Evolutionary conservation across 1,140 invertebrate genomes (phyloP), one percentile per base, ranked within the genome.

Genomic region (Xylocopa sonorina): DNA sequence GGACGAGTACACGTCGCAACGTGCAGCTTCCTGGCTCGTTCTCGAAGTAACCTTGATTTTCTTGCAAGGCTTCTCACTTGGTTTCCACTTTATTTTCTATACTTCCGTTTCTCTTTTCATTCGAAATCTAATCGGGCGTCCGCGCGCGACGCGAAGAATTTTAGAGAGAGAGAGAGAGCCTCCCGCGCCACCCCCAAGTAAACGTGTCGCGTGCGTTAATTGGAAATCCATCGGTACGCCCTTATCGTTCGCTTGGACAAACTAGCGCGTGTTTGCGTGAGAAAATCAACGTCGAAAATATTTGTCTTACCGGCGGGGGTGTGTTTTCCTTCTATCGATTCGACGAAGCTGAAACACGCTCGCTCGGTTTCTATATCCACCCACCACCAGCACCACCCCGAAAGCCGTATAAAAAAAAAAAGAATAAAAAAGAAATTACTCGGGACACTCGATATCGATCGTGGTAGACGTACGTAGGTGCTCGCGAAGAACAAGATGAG

Each of bases 401-500:
- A n/a, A n/a, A n/a, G n/a, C n/a, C n/a, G n/a, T n/a, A n/a, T n/a
- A n/a, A n/a, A n/a, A n/a, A n/a, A n/a, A n/a, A n/a, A n/a, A 32
- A 41, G 29, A 57, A 32, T 41, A 55, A 55, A 16, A 55, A 10
- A 55, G 53, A 24, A 12, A 55, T 55, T 55, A 55, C 0, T 46
- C 43, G 43, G 14, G 43, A 18, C 63, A 27, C 63, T 48, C 41
- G 63, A 66, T 53, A 53, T n/a, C 21, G n/a, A 10, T 24, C 21
- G 0, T 21, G 21, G 51, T 9, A 21, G 24, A 24, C 24, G 53
- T n/a, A 64, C 7, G 9, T 46, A 27, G 38, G 21, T 62, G n/a
- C n/a, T 62, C n/a, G 14, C 60, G 29, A 34, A 58, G 48, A 32
- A 38, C 60, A 72, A 67, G 71, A 86, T 79, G 66, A 72, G 76